Evolutionary conservation across 2,888 invertebrate genomes (phyloP).

Genomic region (Camptogramma bilineatum): DNA sequence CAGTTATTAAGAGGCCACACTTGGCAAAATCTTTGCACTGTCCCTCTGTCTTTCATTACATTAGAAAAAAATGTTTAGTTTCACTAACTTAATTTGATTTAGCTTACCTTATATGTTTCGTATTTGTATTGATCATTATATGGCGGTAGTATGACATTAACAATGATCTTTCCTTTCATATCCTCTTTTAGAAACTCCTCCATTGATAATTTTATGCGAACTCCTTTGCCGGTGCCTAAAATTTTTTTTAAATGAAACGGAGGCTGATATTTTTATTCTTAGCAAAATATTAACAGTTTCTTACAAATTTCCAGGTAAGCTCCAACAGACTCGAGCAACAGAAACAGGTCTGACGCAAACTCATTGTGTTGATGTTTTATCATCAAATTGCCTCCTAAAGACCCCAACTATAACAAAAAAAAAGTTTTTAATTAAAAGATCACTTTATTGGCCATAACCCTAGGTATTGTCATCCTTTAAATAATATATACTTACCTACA

Average conservation of each 20-base stretch:
- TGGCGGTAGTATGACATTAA: conserved; percentile 60
- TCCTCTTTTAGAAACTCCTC: conserved; percentile 69
- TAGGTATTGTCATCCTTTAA: too few species aligned
- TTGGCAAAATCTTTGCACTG: too few species aligned
- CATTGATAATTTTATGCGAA: conserved; percentile 59
- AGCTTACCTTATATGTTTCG: conserved; percentile 59
- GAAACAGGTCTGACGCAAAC: conserved; percentile 90
- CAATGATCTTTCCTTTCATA: conserved; percentile 71
- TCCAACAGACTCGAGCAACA: conserved; percentile 73
- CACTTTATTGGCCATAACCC: too few species aligned
- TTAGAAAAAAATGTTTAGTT: too few species aligned
- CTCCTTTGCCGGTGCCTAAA: conserved; percentile 51
- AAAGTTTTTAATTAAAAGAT: too few species aligned
- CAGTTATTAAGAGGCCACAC: too few species aligned
- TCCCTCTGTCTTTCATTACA: too few species aligned
- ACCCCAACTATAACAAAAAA: conserved; percentile 80
- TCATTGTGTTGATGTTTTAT: conserved; percentile 88
- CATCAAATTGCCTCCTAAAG: conserved; percentile 89
- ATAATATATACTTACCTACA: too few species aligned
- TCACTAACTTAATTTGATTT: too few species aligned
- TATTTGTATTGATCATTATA: conserved; percentile 39
- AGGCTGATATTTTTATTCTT: neutral
- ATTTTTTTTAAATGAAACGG: neutral
- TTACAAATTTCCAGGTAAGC: conserved; percentile 42
- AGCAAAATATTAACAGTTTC: neutral